A percentile compares a stretch with the other conserved stretches of the same genome.
These are phyloP conservation scores for Lepidostoma basale DNA, from an alignment of 1,140 invertebrate genomes.

Conservation along the genomic window DNA sequence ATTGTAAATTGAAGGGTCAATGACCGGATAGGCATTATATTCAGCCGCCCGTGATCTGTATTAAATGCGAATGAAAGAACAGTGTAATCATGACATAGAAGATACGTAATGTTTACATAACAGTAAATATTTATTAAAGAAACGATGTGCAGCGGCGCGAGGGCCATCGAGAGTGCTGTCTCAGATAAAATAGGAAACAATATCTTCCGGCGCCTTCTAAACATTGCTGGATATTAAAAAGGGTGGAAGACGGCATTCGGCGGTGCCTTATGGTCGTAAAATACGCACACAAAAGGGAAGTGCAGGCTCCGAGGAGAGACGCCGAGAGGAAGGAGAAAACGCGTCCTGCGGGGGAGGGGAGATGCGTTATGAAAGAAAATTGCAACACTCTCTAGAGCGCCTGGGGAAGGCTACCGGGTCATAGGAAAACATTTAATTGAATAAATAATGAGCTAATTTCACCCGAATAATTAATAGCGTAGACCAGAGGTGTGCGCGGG, in stretches of 20 bases:
- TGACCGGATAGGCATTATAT: no score
- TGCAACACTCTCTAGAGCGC: constrained; percentile 23
- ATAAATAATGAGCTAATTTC: no score
- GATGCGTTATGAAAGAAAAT: constrained; percentile 23
- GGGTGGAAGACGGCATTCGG: neutral
- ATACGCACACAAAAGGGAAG: constrained; percentile 7
- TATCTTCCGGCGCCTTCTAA: constrained; percentile 1
- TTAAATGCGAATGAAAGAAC: neutral
- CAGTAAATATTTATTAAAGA: no score
- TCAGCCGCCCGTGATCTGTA: neutral
- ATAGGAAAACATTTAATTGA: no score
- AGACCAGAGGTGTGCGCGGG: no score
- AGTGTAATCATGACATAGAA: neutral
- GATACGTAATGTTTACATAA: no score
- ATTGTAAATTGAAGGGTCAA: no score
- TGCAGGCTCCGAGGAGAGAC: neutral
- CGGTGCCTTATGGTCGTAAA: constrained; percentile 10
- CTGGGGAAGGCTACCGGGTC: no score
- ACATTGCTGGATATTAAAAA: constrained; percentile 14
- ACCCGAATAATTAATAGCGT: no score
- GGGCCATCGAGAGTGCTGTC: no score
- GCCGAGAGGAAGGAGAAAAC: neutral
- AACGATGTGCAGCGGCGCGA: no score
- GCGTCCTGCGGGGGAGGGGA: neutral
- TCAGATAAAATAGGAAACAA: neutral